Conservation (phyloP, 2,797 vertebrate genomes). For the Gymnocypris eckloni region DNA sequence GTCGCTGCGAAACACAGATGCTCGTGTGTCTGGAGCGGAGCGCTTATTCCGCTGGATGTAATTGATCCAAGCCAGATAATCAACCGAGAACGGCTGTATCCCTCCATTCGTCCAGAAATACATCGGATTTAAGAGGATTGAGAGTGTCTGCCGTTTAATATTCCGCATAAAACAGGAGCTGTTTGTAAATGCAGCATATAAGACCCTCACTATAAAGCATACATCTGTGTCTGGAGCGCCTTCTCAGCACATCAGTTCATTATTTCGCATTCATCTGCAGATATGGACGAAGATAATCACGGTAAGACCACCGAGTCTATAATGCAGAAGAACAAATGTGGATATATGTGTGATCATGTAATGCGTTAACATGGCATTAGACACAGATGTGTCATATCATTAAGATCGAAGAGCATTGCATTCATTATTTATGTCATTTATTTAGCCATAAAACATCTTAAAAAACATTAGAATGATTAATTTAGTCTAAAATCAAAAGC, state of each 20-base stretch:
- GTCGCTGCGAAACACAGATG: constrained; percentile 55
- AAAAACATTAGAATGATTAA: background rate
- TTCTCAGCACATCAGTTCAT: constrained; percentile 42
- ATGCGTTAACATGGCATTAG: background rate
- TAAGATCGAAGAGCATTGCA: background rate
- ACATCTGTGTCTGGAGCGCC: constrained; percentile 26
- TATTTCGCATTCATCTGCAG: constrained; percentile 53
- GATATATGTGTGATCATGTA: background rate
- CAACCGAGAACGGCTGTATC: background rate
- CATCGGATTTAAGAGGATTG: constrained; percentile 1
- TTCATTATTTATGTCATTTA: background rate
- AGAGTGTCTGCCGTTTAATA: constrained; percentile 61
- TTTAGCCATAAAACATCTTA: constrained; percentile 6
- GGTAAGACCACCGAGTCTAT: constrained; percentile 66
- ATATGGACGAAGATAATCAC: constrained; percentile 81
- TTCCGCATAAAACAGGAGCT: constrained; percentile 58
- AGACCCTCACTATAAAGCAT: constrained; percentile 53
- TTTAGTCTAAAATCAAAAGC: background rate
- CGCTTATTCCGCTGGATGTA: constrained; percentile 34
- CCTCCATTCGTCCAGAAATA: background rate
- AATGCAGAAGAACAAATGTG: background rate
- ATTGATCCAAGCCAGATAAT: constrained; percentile 7
- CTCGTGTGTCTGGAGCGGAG: constrained; percentile 39
- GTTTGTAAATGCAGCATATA: constrained; percentile 67
- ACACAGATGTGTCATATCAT: constrained; percentile 2